Conservation (phyloP, 2,797 vertebrate genomes). For the Poecilia picta region DNA sequence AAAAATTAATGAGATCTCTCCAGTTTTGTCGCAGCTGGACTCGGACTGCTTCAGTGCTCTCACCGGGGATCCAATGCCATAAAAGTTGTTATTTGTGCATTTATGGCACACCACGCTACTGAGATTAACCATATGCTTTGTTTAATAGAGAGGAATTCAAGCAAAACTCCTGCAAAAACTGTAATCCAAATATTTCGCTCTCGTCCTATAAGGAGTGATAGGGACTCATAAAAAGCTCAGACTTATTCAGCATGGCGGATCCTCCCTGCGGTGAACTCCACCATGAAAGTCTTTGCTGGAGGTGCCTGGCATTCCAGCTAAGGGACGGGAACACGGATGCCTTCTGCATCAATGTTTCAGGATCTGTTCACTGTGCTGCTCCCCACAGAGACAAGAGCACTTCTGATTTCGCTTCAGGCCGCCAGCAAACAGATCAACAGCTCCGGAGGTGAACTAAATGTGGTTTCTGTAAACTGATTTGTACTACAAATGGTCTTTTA, state of each 20-base stretch:
- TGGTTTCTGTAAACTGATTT: neutral
- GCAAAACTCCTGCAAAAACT: constrained; percentile 1
- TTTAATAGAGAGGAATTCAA: constrained; percentile 7
- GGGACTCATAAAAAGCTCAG: constrained; percentile 18
- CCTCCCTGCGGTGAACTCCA: constrained; percentile 9
- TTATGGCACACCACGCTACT: constrained; percentile 9
- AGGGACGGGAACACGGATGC: constrained; percentile 17
- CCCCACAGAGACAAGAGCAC: constrained; percentile 31
- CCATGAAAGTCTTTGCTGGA: constrained; percentile 16
- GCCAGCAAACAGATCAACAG: constrained; percentile 13
- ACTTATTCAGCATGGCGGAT: constrained; percentile 31
- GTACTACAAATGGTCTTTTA: neutral
- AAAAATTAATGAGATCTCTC: constrained; percentile 68
- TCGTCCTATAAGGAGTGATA: constrained; percentile 10
- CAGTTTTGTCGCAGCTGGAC: constrained; percentile 57
- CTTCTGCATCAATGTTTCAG: constrained; percentile 64
- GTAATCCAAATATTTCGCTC: constrained; percentile 3
- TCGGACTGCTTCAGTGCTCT: constrained; percentile 43
- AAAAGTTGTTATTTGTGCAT: constrained; percentile 50
- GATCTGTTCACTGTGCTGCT: constrained; percentile 46
- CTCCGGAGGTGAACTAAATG: neutral
- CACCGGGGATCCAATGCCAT: constrained; percentile 25
- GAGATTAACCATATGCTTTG: constrained; percentile 19
- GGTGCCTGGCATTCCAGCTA: constrained; percentile 28
- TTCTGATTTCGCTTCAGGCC: constrained; percentile 21